phyloP scores from a whole-genome alignment of 2,797 vertebrate species.

The Syngnathus rostellatus region DNA sequence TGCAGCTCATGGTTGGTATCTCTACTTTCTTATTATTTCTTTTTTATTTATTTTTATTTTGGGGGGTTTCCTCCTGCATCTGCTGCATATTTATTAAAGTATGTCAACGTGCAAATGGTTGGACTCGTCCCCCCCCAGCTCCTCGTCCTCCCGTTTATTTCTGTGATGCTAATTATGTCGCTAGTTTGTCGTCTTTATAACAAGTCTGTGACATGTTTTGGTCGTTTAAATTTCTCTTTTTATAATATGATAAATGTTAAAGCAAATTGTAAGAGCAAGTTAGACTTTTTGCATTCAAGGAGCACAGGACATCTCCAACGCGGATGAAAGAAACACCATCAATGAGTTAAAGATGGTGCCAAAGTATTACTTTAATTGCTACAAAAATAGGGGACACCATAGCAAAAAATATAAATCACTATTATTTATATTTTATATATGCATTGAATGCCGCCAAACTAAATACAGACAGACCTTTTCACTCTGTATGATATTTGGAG shows the following conservation, averaged over 20 bases:
- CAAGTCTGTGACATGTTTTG: background rate
- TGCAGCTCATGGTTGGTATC: constrained; percentile 99
- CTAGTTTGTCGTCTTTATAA: background rate
- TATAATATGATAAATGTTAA: too few relatives aligned
- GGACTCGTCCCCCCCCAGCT: background rate
- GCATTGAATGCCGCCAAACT: background rate
- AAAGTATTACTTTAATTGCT: too few relatives aligned
- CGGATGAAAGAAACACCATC: too few relatives aligned
- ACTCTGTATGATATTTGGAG: background rate
- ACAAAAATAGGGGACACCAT: too few relatives aligned
- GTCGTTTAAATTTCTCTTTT: too few relatives aligned
- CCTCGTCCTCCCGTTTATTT: background rate
- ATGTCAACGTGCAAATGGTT: background rate
- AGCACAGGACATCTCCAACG: too few relatives aligned
- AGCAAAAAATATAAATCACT: too few relatives aligned
- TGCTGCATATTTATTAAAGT: constrained; percentile 39
- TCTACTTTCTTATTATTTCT: constrained; percentile 71
- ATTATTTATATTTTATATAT: background rate
- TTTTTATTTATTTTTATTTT: background rate
- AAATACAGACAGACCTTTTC: background rate
- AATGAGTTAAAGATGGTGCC: too few relatives aligned
- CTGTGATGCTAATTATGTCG: background rate
- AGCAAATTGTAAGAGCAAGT: too few relatives aligned
- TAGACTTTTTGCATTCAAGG: too few relatives aligned
- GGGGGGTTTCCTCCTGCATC: constrained; percentile 14